Conservation (phyloP, 2,888 invertebrate species). For the Drosophila macrospina region DNA sequence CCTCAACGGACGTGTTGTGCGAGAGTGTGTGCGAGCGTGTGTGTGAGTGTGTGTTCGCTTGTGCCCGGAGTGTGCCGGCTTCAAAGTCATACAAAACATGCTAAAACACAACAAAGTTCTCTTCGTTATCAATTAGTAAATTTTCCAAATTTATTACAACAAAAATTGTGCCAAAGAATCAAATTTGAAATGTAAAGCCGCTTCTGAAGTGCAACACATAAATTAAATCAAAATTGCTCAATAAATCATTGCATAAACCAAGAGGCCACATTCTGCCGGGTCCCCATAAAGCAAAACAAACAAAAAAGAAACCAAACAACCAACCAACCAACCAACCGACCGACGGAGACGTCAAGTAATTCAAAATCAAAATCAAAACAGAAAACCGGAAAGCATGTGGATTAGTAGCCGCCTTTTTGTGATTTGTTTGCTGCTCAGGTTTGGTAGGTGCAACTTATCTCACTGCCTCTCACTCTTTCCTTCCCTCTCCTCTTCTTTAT, state of each 20-base stretch:
- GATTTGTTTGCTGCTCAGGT: constrained; percentile 84
- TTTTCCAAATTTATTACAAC: constrained; percentile 14
- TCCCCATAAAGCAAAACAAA: constrained; percentile 16
- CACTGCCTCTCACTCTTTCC: background rate
- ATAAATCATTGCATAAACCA: constrained; percentile 27
- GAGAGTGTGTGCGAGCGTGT: constrained; percentile 20
- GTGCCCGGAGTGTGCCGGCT: constrained; percentile 51
- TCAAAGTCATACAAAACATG: constrained; percentile 38
- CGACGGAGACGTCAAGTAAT: constrained; percentile 39
- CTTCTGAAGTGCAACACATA: constrained; percentile 33
- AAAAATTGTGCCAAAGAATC: constrained; percentile 64
- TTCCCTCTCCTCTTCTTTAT: background rate
- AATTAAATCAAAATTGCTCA: constrained; percentile 44
- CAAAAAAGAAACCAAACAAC: constrained; percentile 20
- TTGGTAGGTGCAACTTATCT: constrained; percentile 80
- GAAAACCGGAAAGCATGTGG: constrained; percentile 84
- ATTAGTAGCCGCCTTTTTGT: constrained; percentile 85
- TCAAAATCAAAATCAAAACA: constrained; percentile 72
- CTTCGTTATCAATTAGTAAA: constrained; percentile 29
- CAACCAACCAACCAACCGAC: constrained; percentile 24
- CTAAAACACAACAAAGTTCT: constrained; percentile 35
- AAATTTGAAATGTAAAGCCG: constrained; percentile 43
- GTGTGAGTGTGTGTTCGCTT: constrained; percentile 32
- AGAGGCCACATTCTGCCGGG: constrained; percentile 13
- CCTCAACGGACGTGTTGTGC: constrained; percentile 57